Conservation (phyloP, 2,888 invertebrate species). For the Tachystola acroxantha region DNA sequence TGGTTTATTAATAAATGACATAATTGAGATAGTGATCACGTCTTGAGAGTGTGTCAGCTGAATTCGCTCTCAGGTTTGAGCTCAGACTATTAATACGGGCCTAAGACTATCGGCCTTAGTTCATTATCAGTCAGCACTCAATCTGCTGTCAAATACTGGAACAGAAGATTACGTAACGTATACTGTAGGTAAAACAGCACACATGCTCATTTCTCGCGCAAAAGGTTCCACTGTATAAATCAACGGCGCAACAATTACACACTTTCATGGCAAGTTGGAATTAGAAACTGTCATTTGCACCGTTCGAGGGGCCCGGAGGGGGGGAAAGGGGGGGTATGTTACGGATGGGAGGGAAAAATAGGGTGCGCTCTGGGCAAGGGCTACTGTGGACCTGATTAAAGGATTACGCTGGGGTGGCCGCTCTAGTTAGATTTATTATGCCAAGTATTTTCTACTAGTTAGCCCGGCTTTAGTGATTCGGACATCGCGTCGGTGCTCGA, state of each 20-base stretch:
- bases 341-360: slow-evolving; percentile 65
- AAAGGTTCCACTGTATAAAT: slow-evolving; percentile 72
- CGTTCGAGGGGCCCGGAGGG: slow-evolving; percentile 56
- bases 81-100: too few species aligned
- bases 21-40: too few species aligned
- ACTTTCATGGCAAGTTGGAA: slow-evolving; percentile 79
- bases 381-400: slow-evolving; percentile 75
- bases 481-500: slow-evolving; percentile 10
- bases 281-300: slow-evolving; percentile 80
- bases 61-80: too few species aligned
- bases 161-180: too few species aligned
- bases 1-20: too few species aligned
- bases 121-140: too few species aligned
- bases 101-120: too few species aligned
- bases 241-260: slow-evolving; percentile 77
- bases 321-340: slow-evolving; percentile 28
- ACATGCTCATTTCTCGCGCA: slow-evolving; percentile 53
- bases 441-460: slow-evolving; percentile 72
- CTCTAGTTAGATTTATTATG: slow-evolving; percentile 77
- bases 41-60: too few species aligned
- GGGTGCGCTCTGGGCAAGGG: slow-evolving; percentile 65
- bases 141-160: too few species aligned
- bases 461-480: slow-evolving; percentile 36
- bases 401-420: slow-evolving; percentile 72
- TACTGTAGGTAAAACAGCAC: too few species aligned